Percentiles rank a stretch among this genome's conserved stretches.
These are phyloP conservation scores for Habrosyne pyritoides DNA, from an alignment of 2,888 invertebrate genomes.

Conservation along the genomic window DNA sequence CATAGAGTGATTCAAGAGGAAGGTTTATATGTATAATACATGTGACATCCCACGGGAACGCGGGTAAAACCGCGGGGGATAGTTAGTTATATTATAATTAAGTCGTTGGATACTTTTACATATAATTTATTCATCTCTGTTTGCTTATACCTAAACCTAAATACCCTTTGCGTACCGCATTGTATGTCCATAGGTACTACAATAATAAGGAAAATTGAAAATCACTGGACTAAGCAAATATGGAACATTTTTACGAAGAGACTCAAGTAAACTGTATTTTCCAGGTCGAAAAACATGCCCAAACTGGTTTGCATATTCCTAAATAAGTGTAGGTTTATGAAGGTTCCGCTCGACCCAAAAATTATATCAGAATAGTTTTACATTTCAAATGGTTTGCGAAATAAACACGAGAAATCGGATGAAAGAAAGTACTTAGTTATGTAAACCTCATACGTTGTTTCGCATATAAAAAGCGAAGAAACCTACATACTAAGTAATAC, in stretches of 20 bases:
- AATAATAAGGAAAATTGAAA: constrained; percentile 2
- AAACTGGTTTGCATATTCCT: not conserved
- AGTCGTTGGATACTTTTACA: not conserved
- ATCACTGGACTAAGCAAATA: not conserved
- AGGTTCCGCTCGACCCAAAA: constrained; percentile 12
- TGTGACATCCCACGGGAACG: no score
- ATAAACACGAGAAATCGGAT: constrained; percentile 26
- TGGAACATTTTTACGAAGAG: not conserved
- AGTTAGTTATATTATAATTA: no score
- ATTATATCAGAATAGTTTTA: constrained; percentile 30
- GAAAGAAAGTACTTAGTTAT: constrained; percentile 22
- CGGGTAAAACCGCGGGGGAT: no score
- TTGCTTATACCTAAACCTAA: not conserved
- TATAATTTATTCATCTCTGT: not conserved
- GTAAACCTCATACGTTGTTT: constrained; percentile 25
- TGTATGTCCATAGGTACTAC: not conserved
- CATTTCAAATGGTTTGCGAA: constrained; percentile 29
- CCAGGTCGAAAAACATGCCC: not conserved
- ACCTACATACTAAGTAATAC: not conserved
- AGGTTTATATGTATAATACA: no score
- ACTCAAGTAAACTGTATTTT: constrained; percentile 3
- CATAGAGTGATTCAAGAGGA: no score
- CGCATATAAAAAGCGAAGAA: constrained; percentile 1
- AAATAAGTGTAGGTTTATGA: constrained; percentile 1
- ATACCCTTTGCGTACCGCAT: not conserved